Percentiles rank a stretch among this genome's conserved stretches.
Evolutionary conservation across 2,113 vertebrate genomes (phyloP).

Genomic region (Nettapus auritus): DNA sequence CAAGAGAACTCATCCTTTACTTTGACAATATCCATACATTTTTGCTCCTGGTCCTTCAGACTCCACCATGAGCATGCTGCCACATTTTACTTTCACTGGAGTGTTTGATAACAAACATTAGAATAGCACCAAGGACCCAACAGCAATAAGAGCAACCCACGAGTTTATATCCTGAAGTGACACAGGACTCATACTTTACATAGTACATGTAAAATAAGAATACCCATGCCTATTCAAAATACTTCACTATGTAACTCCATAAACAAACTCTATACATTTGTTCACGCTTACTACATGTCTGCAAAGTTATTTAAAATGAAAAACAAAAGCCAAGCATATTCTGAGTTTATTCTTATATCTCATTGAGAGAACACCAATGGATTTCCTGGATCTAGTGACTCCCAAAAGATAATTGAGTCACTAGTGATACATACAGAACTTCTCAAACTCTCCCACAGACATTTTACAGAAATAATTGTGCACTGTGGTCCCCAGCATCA

Average conservation of each 20-base stretch:
- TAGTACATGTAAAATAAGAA: background rate
- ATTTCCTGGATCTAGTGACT: background rate
- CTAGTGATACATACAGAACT: background rate
- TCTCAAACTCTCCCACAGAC: no score
- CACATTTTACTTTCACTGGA: background rate
- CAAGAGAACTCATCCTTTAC: background rate
- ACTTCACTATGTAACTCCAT: background rate
- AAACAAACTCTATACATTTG: background rate
- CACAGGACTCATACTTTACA: background rate
- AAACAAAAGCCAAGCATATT: background rate
- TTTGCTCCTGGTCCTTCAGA: background rate
- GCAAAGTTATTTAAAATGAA: background rate
- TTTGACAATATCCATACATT: background rate
- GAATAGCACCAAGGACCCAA: background rate
- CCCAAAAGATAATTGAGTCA: background rate
- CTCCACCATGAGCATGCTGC: background rate
- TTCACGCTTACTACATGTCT: background rate
- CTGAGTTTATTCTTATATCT: background rate
- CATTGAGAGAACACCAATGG: background rate
- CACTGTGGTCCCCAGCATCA: background rate
- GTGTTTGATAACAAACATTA: background rate
- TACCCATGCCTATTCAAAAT: background rate
- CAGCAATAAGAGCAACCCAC: background rate
- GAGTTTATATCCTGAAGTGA: background rate
- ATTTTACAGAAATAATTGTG: background rate